These are phyloP conservation scores for Drosophila crucigera DNA, from an alignment of 2,888 invertebrate genomes.

Conservation along the genomic window DNA sequence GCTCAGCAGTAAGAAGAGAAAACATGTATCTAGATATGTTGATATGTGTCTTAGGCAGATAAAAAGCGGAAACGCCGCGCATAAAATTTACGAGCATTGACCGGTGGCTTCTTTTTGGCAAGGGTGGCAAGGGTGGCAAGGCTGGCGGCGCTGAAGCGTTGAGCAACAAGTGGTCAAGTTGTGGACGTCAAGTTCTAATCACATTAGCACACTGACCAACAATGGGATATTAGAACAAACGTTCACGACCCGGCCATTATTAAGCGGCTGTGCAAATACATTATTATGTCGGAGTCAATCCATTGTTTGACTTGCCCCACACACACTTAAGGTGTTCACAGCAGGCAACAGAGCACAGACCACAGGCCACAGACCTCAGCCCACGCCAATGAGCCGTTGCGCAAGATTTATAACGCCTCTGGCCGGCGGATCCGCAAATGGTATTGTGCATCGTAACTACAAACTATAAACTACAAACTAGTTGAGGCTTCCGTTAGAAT, in stretches of 20 bases:
- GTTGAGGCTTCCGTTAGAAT: conserved; percentile 64
- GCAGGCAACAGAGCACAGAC: conserved; percentile 42
- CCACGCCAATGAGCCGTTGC: conserved; percentile 73
- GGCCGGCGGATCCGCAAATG: conserved; percentile 31
- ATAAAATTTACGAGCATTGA: conserved; percentile 64
- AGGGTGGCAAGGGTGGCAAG: conserved; percentile 47
- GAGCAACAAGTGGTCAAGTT: conserved; percentile 71
- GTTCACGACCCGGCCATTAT: conserved; percentile 56
- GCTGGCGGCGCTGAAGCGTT: conserved; percentile 51
- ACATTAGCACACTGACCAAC: conserved; percentile 76
- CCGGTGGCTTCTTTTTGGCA: conserved; percentile 50
- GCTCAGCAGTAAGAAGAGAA: not conserved
- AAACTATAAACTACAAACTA: conserved; percentile 21
- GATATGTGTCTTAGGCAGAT: conserved; percentile 14
- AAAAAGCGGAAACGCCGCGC: conserved; percentile 64
- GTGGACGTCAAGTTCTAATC: conserved; percentile 61
- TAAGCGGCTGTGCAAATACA: conserved; percentile 50
- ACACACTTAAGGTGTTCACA: conserved; percentile 51
- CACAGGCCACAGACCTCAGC: conserved; percentile 32
- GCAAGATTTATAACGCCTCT: conserved; percentile 77
- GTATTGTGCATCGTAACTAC: not conserved
- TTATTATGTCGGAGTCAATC: conserved; percentile 38
- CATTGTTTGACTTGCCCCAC: conserved; percentile 56
- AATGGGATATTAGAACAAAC: conserved; percentile 64
- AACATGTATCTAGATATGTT: conserved; percentile 7